Conservation (phyloP, 2,113 vertebrate species). For the Salvelinus fontinalis region DNA sequence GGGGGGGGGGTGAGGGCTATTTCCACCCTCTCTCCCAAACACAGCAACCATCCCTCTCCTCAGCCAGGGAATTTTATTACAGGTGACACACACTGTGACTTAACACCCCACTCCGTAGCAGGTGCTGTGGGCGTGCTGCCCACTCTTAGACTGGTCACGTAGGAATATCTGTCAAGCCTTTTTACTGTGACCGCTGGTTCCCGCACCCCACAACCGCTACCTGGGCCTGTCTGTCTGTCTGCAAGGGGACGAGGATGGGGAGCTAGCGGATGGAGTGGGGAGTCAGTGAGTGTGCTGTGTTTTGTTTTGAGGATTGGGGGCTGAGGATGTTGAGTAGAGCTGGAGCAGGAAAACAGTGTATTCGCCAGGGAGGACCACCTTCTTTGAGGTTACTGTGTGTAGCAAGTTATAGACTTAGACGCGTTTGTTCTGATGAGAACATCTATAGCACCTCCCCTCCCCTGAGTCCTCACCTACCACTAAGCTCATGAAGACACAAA, state of each 20-base stretch:
- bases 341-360: constrained; percentile 28
- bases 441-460: neutral
- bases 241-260: too few species aligned
- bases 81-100: constrained; percentile 62
- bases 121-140: constrained; percentile 64
- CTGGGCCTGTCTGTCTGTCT: too few species aligned
- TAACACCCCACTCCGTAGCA: constrained; percentile 50
- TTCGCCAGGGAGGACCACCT: neutral
- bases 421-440: constrained; percentile 12
- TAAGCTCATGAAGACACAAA: constrained; percentile 5
- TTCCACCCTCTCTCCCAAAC: constrained; percentile 15
- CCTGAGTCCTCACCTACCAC: neutral
- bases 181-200: constrained; percentile 54
- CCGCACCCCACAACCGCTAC: constrained; percentile 30
- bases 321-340: constrained; percentile 34
- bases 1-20: too few species aligned
- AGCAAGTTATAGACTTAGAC: constrained; percentile 37
- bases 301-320: constrained; percentile 22
- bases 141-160: constrained; percentile 62
- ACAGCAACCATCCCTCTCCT: constrained; percentile 29
- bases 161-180: constrained; percentile 72
- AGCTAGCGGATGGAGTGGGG: neutral
- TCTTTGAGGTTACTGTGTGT: constrained; percentile 16
- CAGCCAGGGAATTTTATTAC: constrained; percentile 49
- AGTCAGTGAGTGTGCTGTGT: constrained; percentile 3